Percentiles rank a stretch among this genome's conserved stretches.
Conservation (phyloP, 2,888 invertebrate genomes). For the Endomychus coccineus region DNA sequence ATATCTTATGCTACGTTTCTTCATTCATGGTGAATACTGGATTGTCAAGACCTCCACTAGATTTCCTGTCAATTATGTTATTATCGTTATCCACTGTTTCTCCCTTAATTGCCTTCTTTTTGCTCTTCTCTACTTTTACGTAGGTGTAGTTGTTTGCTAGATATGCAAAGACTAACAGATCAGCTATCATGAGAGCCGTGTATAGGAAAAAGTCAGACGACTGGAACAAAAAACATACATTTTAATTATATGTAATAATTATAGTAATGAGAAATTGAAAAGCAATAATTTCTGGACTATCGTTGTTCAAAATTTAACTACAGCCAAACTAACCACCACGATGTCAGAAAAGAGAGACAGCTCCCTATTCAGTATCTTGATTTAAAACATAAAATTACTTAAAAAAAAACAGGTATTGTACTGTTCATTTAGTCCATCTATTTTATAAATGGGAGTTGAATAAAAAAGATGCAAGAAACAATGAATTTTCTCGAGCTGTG, state of each 20-base stretch:
- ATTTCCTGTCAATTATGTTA: conserved; percentile 4
- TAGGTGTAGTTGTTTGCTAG: conserved; percentile 79
- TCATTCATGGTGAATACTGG: conserved; percentile 10
- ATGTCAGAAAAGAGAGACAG: no score
- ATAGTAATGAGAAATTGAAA: neutral
- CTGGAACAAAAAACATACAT: conserved; percentile 48
- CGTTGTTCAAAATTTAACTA: no score
- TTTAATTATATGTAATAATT: neutral
- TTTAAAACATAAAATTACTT: no score
- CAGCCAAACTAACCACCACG: no score
- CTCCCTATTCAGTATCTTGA: no score
- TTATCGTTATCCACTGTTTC: conserved; percentile 9
- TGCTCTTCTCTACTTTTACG: conserved; percentile 41
- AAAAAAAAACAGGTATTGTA: no score
- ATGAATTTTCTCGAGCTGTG: no score
- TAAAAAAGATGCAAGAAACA: no score
- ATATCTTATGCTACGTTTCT: no score
- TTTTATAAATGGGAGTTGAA: no score
- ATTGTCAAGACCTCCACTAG: conserved; percentile 6
- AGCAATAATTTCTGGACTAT: no score
- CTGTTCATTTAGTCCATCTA: no score
- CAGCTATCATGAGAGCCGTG: conserved; percentile 74
- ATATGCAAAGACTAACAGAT: conserved; percentile 72
- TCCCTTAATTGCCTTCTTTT: conserved; percentile 4
- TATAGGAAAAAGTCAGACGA: conserved; percentile 82